Evolutionary conservation across 2,888 invertebrate species (phyloP), one percentile per base, ranked within the genome.

Genomic region (Callosobruchus maculatus): DNA sequence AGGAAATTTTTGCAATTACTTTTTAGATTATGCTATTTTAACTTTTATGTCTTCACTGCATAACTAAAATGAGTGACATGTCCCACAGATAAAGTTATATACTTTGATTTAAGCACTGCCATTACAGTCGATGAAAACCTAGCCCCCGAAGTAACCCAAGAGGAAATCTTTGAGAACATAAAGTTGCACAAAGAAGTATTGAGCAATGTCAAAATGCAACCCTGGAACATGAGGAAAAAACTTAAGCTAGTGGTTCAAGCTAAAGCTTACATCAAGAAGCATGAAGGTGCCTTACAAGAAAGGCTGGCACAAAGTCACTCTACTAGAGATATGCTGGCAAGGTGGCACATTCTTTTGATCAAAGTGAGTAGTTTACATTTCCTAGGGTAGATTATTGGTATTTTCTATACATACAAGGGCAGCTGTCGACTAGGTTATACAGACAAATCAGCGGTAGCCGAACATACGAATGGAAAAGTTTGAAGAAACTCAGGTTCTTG

Each of bases 161-260:
- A 96, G 83, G 95, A 96, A 87, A 95, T 97, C 78, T 94, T 94
- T 84, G 96, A 96, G 86, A 97, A 96, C 83, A 93, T 97, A 76
- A 93, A 94, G 79, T 88, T 97, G 49, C 97, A 97, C 86, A 97
- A 97, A 85, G 97, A 97, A 86, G 95, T 97, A 0, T 88, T 97
- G 77, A 93, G 93, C 78, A 94, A 93, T 70, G 95, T 97, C 18
- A 95, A 95, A 83, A 91, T 94, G 82, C 95, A 96, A 83, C 95
- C 96, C 1, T 93, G 96, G 90, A 92, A 92, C 30, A 93, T 96
- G 90, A 88, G 94, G 73, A 91, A 94, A 81, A 97, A 97, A 84
- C 88, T 96, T 21, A 93, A 93, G 83, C 89, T 97, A 70, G 95
- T 95, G 7, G 90, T 93, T 81, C 92, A 93, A 89, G 97, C 97